Evolutionary conservation across 2,113 vertebrate genomes (phyloP).

Genomic region (Lepisosteus osseus): DNA sequence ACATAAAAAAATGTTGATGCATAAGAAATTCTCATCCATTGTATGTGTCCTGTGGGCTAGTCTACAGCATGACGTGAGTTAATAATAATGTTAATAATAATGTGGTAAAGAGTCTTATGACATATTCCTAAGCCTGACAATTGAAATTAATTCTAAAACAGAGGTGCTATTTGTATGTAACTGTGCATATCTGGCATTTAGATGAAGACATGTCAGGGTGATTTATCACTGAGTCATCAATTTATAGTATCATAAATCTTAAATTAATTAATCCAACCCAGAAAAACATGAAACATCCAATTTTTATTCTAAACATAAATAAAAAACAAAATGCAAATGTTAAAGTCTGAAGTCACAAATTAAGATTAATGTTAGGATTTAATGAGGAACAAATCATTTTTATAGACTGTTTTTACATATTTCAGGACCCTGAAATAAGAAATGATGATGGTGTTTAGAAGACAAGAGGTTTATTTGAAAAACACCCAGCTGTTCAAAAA

Average conservation of each 20-base stretch:
- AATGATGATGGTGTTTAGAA: not conserved
- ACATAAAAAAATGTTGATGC: too few species aligned
- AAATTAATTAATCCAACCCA: too few species aligned
- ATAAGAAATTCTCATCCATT: too few species aligned
- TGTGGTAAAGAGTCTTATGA: not conserved
- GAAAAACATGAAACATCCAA: too few species aligned
- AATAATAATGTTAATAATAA: too few species aligned
- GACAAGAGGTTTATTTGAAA: not conserved
- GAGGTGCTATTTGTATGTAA: not conserved
- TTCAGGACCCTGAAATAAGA: too few species aligned
- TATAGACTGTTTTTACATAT: too few species aligned
- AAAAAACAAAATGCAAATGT: not conserved
- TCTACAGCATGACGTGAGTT: too few species aligned
- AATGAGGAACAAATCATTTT: not conserved
- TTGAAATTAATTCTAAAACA: not conserved
- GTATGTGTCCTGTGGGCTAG: too few species aligned
- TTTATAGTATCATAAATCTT: not conserved
- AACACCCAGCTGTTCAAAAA: not conserved
- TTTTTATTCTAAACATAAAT: not conserved
- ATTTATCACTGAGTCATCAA: slow-evolving; percentile 8
- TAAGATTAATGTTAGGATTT: not conserved
- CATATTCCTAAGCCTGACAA: not conserved
- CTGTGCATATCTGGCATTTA: not conserved
- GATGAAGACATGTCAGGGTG: not conserved
- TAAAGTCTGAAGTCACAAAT: not conserved